These are phyloP conservation scores for Campoletis raptor DNA, from an alignment of 2,888 invertebrate genomes.

Conservation along the genomic window DNA sequence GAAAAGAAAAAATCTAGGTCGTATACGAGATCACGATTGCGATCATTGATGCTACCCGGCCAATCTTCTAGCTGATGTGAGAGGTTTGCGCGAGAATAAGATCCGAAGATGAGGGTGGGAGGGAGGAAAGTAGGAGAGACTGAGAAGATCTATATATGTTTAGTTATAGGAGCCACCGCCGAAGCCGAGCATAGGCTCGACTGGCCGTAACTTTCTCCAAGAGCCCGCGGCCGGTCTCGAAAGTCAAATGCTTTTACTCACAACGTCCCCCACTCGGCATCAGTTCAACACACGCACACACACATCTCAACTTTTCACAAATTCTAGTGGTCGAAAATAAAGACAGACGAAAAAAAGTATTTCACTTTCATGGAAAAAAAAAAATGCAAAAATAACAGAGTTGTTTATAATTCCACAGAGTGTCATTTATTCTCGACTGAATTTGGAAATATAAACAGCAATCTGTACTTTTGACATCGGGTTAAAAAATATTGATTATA, in stretches of 20 bases:
- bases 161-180: conserved; percentile 42
- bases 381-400: not conserved
- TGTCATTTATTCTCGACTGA: not conserved
- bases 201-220: conserved; percentile 65
- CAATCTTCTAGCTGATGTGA: conserved; percentile 23
- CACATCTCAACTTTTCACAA: conserved; percentile 11
- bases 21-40: conserved; percentile 65
- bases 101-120: not conserved
- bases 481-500: no score
- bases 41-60: conserved; percentile 60
- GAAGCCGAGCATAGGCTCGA: conserved; percentile 43
- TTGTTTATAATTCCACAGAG: not conserved
- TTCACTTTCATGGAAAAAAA: conserved; percentile 15
- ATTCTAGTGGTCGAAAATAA: conserved; percentile 24
- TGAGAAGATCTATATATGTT: conserved; percentile 15
- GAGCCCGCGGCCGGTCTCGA: conserved; percentile 64
- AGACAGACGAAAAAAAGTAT: not conserved
- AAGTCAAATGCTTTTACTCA: conserved; percentile 68
- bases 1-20: conserved; percentile 61
- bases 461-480: no score
- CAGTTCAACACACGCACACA: not conserved
- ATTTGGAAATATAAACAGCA: not conserved
- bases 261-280: conserved; percentile 8
- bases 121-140: not conserved
- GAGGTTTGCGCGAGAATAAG: conserved; percentile 46